phyloP scores from a whole-genome alignment of 2,113 vertebrate genomes.

The Spheniscus mendiculus region DNA sequence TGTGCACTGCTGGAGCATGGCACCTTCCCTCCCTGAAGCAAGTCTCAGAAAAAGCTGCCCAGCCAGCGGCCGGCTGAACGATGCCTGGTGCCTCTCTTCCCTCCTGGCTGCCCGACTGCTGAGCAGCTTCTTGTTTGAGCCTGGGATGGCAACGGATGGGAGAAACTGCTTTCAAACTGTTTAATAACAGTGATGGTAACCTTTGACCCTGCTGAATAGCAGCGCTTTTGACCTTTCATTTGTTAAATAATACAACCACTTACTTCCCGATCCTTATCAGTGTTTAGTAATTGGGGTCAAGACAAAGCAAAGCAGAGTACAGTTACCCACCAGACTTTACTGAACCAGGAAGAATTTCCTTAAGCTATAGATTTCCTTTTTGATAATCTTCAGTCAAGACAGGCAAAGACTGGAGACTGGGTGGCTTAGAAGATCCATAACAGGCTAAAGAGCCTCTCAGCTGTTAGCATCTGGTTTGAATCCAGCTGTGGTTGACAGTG shows the following conservation, averaged over 20 bases:
- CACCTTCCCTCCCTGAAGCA: not conserved
- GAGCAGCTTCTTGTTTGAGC: not conserved
- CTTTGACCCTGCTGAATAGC: slow-evolving; percentile 65
- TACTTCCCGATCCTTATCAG: slow-evolving; percentile 61
- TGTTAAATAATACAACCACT: slow-evolving; percentile 69
- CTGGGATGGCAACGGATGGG: not conserved
- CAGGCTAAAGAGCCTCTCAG: slow-evolving; percentile 36
- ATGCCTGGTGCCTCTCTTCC: not conserved
- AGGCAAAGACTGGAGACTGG: slow-evolving; percentile 13
- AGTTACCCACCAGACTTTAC: slow-evolving; percentile 29
- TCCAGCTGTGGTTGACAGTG: slow-evolving; percentile 34
- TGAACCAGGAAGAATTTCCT: slow-evolving; percentile 47
- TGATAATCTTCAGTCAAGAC: slow-evolving; percentile 34
- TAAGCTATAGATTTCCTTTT: slow-evolving; percentile 51
- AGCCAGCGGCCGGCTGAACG: not conserved
- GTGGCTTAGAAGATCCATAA: slow-evolving; percentile 12
- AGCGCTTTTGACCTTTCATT: slow-evolving; percentile 62
- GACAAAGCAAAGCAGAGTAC: slow-evolving; percentile 46
- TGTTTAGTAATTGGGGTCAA: slow-evolving; percentile 67
- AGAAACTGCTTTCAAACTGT: slow-evolving; percentile 51
- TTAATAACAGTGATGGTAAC: slow-evolving; percentile 71
- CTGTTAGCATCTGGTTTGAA: slow-evolving; percentile 60
- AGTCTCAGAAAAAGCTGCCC: not conserved
- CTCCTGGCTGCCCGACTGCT: not conserved
- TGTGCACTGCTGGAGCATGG: not conserved